Percentiles rank a stretch among this genome's conserved stretches.
Conservation (phyloP, 2,797 vertebrate genomes). For the Scarus forsteni region DNA sequence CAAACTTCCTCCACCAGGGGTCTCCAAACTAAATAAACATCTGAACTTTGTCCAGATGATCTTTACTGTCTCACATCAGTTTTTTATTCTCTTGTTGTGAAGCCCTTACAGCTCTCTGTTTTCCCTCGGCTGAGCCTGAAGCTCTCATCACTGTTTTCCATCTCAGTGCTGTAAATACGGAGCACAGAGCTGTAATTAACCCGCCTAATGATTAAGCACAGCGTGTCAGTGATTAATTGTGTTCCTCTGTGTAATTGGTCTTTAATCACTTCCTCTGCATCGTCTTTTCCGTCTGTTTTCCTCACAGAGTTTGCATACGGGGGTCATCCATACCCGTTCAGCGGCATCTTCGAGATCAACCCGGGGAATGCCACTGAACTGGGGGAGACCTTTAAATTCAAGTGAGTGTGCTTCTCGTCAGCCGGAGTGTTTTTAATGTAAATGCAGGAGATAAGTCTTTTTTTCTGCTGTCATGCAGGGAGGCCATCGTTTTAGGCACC, state of each 20-base stretch:
- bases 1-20: no score
- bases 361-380: constrained; percentile 90
- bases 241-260: constrained; percentile 47
- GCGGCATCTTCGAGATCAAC: constrained; percentile 94
- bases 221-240: constrained; percentile 39
- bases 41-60: no score
- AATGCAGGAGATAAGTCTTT: not conserved
- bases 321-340: constrained; percentile 94
- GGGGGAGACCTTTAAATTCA: constrained; percentile 95
- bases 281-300: constrained; percentile 34
- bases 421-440: not conserved
- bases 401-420: constrained; percentile 81
- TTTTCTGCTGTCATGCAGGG: constrained; percentile 76
- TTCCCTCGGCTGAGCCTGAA: not conserved
- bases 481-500: constrained; percentile 93
- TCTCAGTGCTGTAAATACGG: constrained; percentile 37
- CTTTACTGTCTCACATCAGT: no score
- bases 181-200: constrained; percentile 45
- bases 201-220: constrained; percentile 53
- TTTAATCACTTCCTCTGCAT: constrained; percentile 17
- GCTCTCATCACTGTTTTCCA: constrained; percentile 24
- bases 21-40: no score
- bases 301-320: constrained; percentile 94
- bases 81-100: no score
- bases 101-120: no score